Percentiles rank a stretch among this genome's conserved stretches.
phyloP scores from a whole-genome alignment of 1,140 invertebrate species.

The Nautilus pompilius region DNA sequence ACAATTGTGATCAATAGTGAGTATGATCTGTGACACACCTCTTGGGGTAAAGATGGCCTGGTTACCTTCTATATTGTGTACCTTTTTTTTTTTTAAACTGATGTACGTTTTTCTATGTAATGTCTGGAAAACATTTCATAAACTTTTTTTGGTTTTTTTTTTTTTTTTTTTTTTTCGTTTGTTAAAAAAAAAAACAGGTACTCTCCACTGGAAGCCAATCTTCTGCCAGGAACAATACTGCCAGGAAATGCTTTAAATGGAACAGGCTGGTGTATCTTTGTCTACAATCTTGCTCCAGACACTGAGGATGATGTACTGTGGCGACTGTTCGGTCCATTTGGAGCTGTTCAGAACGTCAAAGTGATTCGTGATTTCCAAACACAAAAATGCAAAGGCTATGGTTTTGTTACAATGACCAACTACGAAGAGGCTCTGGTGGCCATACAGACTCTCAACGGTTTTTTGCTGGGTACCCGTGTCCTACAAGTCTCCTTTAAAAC shows the following conservation, averaged over 20 bases:
- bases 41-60: too few relatives aligned
- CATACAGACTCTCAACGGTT: slow-evolving; percentile 96
- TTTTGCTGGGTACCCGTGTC: slow-evolving; percentile 93
- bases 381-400: slow-evolving; percentile 99
- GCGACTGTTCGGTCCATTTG: slow-evolving; percentile 98
- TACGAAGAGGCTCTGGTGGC: slow-evolving; percentile 97
- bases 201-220: slow-evolving; percentile 47
- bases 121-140: not conserved
- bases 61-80: too few relatives aligned
- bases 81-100: too few relatives aligned
- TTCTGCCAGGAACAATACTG: slow-evolving; percentile 26
- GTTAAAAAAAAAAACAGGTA: too few relatives aligned
- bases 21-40: too few relatives aligned
- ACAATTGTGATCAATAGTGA: too few relatives aligned
- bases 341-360: slow-evolving; percentile 97
- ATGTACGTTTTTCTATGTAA: too few relatives aligned
- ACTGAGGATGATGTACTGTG: slow-evolving; percentile 98
- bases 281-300: slow-evolving; percentile 97
- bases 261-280: slow-evolving; percentile 90
- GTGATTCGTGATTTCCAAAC: slow-evolving; percentile 92
- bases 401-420: slow-evolving; percentile 99
- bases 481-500: slow-evolving; percentile 92
- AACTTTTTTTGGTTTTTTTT: not conserved
- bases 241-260: slow-evolving; percentile 40
- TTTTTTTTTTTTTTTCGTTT: slow-evolving; percentile 10